Percentiles rank a stretch among this genome's conserved stretches.
These are phyloP conservation scores for Danaus melanippus DNA, from an alignment of 1,140 invertebrate genomes.

Conservation along the genomic window DNA sequence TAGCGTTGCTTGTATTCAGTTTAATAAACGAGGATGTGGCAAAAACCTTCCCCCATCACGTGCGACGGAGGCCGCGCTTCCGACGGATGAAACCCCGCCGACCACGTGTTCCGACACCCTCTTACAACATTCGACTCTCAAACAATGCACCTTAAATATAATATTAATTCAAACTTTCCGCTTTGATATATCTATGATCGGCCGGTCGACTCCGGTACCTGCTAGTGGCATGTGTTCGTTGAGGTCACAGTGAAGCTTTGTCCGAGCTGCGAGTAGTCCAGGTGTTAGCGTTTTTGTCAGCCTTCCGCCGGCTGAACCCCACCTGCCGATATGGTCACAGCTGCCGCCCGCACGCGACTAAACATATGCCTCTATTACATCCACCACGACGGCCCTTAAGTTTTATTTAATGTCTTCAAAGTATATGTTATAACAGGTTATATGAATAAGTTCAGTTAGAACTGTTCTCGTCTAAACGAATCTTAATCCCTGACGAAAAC, in stretches of 20 bases:
- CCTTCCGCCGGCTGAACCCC: slow-evolving; percentile 63
- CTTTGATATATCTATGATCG: slow-evolving; percentile 3
- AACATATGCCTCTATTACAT: slow-evolving; percentile 17
- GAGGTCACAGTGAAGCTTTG: slow-evolving; percentile 41
- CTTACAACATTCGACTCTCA: slow-evolving; percentile 8
- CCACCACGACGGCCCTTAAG: no score
- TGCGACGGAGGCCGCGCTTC: slow-evolving; percentile 47
- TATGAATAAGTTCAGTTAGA: not conserved
- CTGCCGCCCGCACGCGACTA: slow-evolving; percentile 48
- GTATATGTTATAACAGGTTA: not conserved
- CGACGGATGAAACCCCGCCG: slow-evolving; percentile 47
- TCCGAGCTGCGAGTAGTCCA: slow-evolving; percentile 51
- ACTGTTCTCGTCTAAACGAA: no score
- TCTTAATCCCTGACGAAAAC: no score
- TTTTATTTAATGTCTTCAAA: no score
- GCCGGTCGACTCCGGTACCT: slow-evolving; percentile 8
- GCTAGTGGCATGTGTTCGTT: slow-evolving; percentile 39
- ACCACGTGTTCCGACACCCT: slow-evolving; percentile 37
- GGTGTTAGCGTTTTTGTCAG: slow-evolving; percentile 63
- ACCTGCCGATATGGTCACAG: slow-evolving; percentile 44
- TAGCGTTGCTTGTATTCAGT: slow-evolving; percentile 10
- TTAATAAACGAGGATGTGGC: slow-evolving; percentile 33
- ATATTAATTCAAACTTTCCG: slow-evolving; percentile 1
- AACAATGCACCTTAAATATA: slow-evolving; percentile 2
- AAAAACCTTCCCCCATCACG: slow-evolving; percentile 48